Evolutionary conservation across 2,113 vertebrate genomes (phyloP), one percentile per base, ranked within the genome.

Genomic region (Phrynocephalus versicolor): DNA sequence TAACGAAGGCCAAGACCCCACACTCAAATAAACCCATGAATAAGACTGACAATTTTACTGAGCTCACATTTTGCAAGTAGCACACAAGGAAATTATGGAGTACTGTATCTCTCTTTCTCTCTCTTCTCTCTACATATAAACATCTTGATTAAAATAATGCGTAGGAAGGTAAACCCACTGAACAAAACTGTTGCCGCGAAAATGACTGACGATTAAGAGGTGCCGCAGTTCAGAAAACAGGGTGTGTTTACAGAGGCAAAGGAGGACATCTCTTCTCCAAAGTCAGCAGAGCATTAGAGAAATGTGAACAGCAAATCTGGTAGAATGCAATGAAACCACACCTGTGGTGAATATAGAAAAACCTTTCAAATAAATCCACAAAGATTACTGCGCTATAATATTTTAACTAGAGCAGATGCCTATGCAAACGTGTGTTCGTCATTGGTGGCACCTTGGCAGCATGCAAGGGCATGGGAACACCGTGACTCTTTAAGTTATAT

Each of bases 41-140:
- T 19, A 23, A 33, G n/a, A 74, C 71, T 23, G 33, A 73, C 70
- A 81, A 67, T 75, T 51, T 57, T 67, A 67, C 71, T 3, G 15
- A 75, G 67, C 70, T 85, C 65, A n/a, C 71, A 75, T 73, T 79
- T 45, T 75, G 85, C 81, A 75, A 74, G 25, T 41, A 67, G 25
- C 23, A 21, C 60, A 62, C 9, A 33, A 81, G 12, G 33, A 65
- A 81, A 86, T 86, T 81, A 57, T 37, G 62, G 71, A n/a, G n/a
- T n/a, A n/a, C n/a, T n/a, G n/a, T n/a, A n/a, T 83, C 69, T 14
- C 27, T 74, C 45, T 72, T 60, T 51, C 27, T 74, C 45, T 72
- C 70, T 51, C 10, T 51, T 51, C 16, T 74, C 45, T 72, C 70
- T 51, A 21, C 70, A 74, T 18, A 86, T 81, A 60, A 73, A 85